Evolutionary conservation across 1,140 invertebrate species (phyloP).

Genomic region (Drosophila prosaltans): DNA sequence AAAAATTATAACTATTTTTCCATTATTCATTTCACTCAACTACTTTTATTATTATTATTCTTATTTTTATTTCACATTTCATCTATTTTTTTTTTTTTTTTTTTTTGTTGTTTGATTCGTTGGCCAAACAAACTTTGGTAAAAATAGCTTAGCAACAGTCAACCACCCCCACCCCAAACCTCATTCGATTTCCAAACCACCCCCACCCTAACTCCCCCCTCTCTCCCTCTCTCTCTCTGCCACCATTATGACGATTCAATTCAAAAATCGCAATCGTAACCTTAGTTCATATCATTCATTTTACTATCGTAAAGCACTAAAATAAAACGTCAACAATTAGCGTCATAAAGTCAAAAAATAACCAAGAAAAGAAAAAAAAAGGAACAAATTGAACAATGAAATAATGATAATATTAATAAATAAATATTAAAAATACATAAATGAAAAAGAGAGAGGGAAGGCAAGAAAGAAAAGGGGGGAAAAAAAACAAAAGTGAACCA

Average conservation of each 20-base stretch:
- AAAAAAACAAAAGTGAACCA: not conserved
- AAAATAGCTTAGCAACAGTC: slow-evolving; percentile 2
- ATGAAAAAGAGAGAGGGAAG: too few species aligned
- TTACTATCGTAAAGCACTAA: slow-evolving; percentile 44
- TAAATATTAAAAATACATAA: not conserved
- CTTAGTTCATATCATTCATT: slow-evolving; percentile 52
- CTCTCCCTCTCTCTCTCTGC: not conserved
- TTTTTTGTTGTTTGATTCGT: not conserved
- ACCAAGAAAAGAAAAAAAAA: not conserved
- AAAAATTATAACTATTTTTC: not conserved
- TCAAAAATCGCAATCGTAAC: slow-evolving; percentile 8
- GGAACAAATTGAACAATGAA: not conserved
- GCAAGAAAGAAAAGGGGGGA: not conserved
- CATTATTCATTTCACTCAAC: not conserved
- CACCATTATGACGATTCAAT: slow-evolving; percentile 30
- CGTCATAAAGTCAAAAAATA: slow-evolving; percentile 53
- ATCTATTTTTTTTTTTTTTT: not conserved
- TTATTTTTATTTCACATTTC: not conserved
- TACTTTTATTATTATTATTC: not conserved
- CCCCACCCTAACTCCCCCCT: not conserved
- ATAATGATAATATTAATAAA: slow-evolving; percentile 3
- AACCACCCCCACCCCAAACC: not conserved
- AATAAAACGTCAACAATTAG: slow-evolving; percentile 42
- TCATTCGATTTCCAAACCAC: too few species aligned
- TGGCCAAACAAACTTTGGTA: slow-evolving; percentile 2